Evolutionary conservation across 2,888 invertebrate species (phyloP).

Genomic region (Ophion slaviceki): DNA sequence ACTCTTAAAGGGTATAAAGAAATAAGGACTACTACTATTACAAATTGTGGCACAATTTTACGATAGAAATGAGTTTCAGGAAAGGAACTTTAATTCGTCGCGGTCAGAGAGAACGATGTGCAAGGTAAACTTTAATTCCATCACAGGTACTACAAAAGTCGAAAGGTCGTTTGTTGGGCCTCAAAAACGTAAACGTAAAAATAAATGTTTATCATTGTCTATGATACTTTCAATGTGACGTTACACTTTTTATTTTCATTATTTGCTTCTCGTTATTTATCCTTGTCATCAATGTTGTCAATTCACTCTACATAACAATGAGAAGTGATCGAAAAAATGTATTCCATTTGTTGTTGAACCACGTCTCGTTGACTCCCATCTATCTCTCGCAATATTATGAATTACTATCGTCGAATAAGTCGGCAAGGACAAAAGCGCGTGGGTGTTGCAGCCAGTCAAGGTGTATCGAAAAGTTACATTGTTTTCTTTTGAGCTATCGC

Average conservation of each 20-base stretch:
- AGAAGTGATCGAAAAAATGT: slow-evolving; percentile 45
- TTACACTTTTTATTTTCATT: slow-evolving; percentile 37
- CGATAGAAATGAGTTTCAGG: background rate
- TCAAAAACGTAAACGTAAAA: slow-evolving; percentile 29
- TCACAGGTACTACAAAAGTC: slow-evolving; percentile 51
- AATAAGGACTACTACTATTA: no score
- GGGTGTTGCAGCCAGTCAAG: slow-evolving; percentile 11
- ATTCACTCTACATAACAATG: slow-evolving; percentile 44
- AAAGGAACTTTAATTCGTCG: slow-evolving; percentile 10
- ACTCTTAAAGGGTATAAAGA: no score
- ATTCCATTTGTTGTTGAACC: slow-evolving; percentile 52
- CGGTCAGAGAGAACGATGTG: background rate
- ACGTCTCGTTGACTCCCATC: slow-evolving; percentile 53
- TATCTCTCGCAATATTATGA: slow-evolving; percentile 40
- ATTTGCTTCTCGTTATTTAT: background rate
- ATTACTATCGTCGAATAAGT: slow-evolving; percentile 50
- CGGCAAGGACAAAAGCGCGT: slow-evolving; percentile 24
- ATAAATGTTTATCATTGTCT: slow-evolving; percentile 19
- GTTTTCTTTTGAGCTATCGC: slow-evolving; percentile 21
- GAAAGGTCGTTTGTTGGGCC: slow-evolving; percentile 5
- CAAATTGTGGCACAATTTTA: no score
- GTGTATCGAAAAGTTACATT: slow-evolving; percentile 21
- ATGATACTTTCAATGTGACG: slow-evolving; percentile 57
- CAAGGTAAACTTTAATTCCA: slow-evolving; percentile 59
- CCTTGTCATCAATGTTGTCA: slow-evolving; percentile 22